Evolutionary conservation across 2,113 vertebrate species (phyloP), one percentile per base, ranked within the genome.

Genomic region (Cyanistes caeruleus): DNA sequence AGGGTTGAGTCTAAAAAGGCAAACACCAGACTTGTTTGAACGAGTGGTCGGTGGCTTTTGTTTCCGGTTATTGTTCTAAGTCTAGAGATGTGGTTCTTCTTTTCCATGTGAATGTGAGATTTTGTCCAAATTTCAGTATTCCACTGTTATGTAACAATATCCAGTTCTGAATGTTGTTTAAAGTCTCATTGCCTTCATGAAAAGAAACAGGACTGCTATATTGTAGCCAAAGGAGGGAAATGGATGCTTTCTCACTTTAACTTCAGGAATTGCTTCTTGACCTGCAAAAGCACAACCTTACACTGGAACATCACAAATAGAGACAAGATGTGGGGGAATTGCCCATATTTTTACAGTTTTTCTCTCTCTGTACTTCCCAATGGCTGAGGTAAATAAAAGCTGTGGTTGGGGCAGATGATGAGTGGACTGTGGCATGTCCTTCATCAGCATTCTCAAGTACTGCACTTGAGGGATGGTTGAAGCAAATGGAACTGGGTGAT

Each of bases 281-380:
- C 28, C 7, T 28, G 23, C 25, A 37, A 68, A 25, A 39, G 20
- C 8, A 11, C 33, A 60, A 9, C 7, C 19, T 60, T 72, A 27
- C 3, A 1, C 11, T 64, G 35, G 28, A 86, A 15, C 22, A 20
- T 17, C 0, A 0, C 39, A 74, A 39, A 35, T 6, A 17, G n/a
- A 87, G 68, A 91, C n/a, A n/a, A 21, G 35, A n/a, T 51, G 14
- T 30, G 13, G 23, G 9, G 27, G 10, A 62, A 12, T 15, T 62
- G 9, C 15, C 8, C 5, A 7, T 0, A 2, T 41, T 64, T 84
- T 89, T 37, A 19, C 23, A 3, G 5, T 48, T 74, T 41, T 68
- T 23, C 13, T 87, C 31, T 78, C 44, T 60, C n/a, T 53, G 9
- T 37, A 7, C 10, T 56, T 93, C 52, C 31, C 37, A 28, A 3